Base-by-base conservation (phyloP, 2,797 vertebrate species). In the Furcifer pardalis region DNA sequence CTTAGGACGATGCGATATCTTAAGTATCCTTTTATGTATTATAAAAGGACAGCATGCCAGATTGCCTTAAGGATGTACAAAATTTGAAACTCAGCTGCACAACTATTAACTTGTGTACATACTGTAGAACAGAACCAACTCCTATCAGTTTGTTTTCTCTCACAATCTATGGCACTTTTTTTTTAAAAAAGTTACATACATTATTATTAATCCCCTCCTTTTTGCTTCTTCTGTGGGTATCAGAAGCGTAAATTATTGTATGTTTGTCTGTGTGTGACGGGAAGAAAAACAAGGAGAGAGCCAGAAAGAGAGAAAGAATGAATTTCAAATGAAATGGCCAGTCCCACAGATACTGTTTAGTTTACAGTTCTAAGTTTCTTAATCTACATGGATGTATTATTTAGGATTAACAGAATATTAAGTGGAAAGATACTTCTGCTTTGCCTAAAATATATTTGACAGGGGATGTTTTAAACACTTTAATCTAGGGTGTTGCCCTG, bases 351-450 rank as follows among this genome's bases (percentile, higher is more conserved):
- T 8, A 35, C 30, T 46, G n/a, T n/a, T n/a, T n/a, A n/a, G 17
- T 69, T 46, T 42, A 46, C 30, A 60, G 9, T 69, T 37, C 40
- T 13, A 6, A 56, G 56, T 7, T 21, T 74, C 2, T 1, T 42
- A 52, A 79, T 7, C n/a, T 69, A 85, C 77, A 85, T 27, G 0
- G 32, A 71, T 3, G 59, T 4, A 68, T 85, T 75, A 0, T 0
- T 60, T 49, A 77, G 0, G 1, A 21, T n/a, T 42, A 84, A 75
- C 1, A 1, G 77, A 86, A 84, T 42, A 68, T 23, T 75, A 87
- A 85, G 46, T 49, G 25, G 74, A 49, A 56, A 56, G 21, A 56
- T 56, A 4, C 7, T 27, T 2, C 10, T n/a, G 19, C 60, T 77
- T 82, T 19, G 79, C 73, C 21, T 79, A 52, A 77, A 69, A 85